Percentiles rank a stretch among this genome's conserved stretches.
phyloP scores from a whole-genome alignment of 2,797 vertebrate species.

The Clarias pachynema region DNA sequence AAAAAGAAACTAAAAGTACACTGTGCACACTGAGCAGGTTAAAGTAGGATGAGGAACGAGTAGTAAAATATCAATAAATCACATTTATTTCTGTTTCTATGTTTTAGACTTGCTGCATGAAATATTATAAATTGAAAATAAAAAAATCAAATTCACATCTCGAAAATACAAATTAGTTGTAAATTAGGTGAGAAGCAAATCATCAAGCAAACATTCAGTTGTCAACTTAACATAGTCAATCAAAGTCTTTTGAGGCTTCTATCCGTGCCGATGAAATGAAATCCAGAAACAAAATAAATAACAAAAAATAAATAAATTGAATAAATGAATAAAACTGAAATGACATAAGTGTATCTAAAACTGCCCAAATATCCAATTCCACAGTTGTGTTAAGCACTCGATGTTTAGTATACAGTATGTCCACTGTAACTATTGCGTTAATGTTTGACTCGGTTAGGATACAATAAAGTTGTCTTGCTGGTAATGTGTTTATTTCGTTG shows the following conservation, averaged over 20 bases:
- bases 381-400: neutral
- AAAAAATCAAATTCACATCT: neutral
- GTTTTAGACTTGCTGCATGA: neutral
- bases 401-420: neutral
- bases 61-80: neutral
- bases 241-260: neutral
- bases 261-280: neutral
- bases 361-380: neutral
- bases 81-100: neutral
- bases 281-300: too few species aligned
- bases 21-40: neutral
- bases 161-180: neutral
- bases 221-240: neutral
- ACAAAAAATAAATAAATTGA: neutral
- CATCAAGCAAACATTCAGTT: neutral
- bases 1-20: too few species aligned
- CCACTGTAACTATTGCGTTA: neutral
- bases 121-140: neutral
- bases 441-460: neutral
- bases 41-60: neutral
- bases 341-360: neutral
- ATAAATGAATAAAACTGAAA: neutral
- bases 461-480: neutral
- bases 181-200: neutral
- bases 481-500: neutral